Percentiles rank a stretch among this genome's conserved stretches.
Evolutionary conservation across 2,113 vertebrate genomes (phyloP).

Genomic region (Myotis yumanensis): DNA sequence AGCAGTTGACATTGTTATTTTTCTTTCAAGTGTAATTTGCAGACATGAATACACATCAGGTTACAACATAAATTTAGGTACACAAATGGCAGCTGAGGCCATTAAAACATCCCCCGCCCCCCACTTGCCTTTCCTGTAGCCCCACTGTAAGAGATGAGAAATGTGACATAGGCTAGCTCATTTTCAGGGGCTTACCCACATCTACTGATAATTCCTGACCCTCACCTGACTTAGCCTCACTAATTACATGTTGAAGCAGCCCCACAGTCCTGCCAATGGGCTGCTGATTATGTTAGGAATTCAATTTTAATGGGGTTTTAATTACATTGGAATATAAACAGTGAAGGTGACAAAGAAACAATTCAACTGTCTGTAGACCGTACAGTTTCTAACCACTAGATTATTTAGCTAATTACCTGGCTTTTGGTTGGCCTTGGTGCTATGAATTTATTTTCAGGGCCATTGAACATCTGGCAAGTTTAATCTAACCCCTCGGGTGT

Average conservation of each 20-base stretch:
- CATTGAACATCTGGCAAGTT: neutral
- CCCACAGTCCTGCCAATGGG: neutral
- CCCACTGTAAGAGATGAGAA: neutral
- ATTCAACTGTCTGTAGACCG: neutral
- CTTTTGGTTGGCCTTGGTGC: neutral
- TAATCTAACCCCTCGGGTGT: neutral
- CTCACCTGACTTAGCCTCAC: neutral
- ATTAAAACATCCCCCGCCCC: neutral
- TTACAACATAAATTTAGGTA: neutral
- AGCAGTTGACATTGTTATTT: constrained; percentile 43
- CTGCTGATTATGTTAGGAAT: neutral
- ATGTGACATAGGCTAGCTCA: neutral
- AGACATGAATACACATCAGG: constrained; percentile 35
- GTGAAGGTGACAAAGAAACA: neutral
- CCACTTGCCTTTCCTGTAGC: neutral
- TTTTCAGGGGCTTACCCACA: constrained; percentile 37
- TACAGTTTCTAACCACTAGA: neutral
- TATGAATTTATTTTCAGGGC: constrained; percentile 42
- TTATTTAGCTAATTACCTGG: neutral
- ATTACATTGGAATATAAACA: neutral
- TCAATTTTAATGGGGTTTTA: constrained; percentile 55
- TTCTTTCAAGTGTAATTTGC: constrained; percentile 34
- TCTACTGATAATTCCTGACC: neutral
- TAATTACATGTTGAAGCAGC: neutral
- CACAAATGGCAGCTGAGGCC: neutral